Evolutionary conservation across 2,113 vertebrate species (phyloP).

Genomic region (Arenaria interpres): DNA sequence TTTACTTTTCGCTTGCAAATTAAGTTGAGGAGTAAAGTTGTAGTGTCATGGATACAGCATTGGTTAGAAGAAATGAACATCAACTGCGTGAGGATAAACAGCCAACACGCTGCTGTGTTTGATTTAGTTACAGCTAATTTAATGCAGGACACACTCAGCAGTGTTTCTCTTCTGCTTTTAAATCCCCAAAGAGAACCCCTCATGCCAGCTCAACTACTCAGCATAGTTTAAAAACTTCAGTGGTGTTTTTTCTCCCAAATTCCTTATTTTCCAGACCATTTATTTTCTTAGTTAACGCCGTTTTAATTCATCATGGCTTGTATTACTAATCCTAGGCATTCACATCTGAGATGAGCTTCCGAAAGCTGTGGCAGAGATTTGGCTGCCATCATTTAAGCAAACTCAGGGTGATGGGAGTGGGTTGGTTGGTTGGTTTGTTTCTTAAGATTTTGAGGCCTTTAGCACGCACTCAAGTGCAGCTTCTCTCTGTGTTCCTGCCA

Average conservation of each 20-base stretch:
- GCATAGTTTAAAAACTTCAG: background rate
- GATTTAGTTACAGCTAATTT: background rate
- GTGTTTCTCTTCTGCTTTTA: background rate
- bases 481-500: background rate
- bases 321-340: background rate
- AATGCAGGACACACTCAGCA: background rate
- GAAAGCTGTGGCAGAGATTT: background rate
- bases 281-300: background rate
- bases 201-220: background rate
- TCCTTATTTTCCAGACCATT: background rate
- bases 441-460: background rate
- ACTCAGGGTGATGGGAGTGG: background rate
- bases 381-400: background rate
- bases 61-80: background rate
- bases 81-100: background rate
- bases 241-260: background rate
- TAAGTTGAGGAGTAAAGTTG: background rate
- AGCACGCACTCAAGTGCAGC: accelerated
- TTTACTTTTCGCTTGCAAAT: background rate
- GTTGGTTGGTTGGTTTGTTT: background rate
- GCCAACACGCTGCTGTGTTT: background rate
- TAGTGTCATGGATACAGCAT: background rate
- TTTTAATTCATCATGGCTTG: background rate
- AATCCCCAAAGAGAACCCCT: background rate
- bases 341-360: background rate